A percentile compares a stretch with the other conserved stretches of the same genome.
Conservation (phyloP, 2,113 vertebrate genomes). For the Tichodroma muraria region DNA sequence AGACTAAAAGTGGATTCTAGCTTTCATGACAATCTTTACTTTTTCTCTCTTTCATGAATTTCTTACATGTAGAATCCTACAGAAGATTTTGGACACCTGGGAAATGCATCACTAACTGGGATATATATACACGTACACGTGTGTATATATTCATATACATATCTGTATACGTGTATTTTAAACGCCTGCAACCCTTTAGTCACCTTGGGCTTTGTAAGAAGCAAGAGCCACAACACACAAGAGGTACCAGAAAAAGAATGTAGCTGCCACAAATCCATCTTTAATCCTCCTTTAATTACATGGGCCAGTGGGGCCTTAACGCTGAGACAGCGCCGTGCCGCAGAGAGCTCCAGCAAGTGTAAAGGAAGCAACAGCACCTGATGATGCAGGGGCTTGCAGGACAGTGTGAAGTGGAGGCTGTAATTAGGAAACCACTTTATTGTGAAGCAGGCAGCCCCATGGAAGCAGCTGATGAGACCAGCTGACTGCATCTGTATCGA, state of each 20-base stretch:
- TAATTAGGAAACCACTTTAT: conserved; percentile 24
- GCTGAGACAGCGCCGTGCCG: neutral
- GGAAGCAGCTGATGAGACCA: conserved; percentile 20
- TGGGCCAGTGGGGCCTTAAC: neutral
- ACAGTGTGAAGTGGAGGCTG: neutral
- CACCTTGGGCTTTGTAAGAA: neutral
- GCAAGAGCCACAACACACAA: neutral
- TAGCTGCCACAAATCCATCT: neutral
- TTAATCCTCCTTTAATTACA: conserved; percentile 23
- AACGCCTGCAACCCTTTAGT: neutral
- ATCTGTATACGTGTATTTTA: neutral
- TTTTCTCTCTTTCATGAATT: neutral
- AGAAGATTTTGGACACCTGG: neutral
- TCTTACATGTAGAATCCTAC: neutral
- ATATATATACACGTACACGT: neutral
- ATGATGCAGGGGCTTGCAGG: neutral
- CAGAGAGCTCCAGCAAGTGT: neutral
- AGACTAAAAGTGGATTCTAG: neutral
- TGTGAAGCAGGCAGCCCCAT: neutral
- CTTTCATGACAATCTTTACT: neutral
- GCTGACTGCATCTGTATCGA: neutral
- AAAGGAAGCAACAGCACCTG: neutral
- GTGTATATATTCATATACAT: too few species aligned
- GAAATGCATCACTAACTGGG: neutral
- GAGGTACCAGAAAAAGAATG: neutral